These are phyloP conservation scores for Torymus auratus DNA, from an alignment of 2,888 invertebrate species.

Conservation along the genomic window DNA sequence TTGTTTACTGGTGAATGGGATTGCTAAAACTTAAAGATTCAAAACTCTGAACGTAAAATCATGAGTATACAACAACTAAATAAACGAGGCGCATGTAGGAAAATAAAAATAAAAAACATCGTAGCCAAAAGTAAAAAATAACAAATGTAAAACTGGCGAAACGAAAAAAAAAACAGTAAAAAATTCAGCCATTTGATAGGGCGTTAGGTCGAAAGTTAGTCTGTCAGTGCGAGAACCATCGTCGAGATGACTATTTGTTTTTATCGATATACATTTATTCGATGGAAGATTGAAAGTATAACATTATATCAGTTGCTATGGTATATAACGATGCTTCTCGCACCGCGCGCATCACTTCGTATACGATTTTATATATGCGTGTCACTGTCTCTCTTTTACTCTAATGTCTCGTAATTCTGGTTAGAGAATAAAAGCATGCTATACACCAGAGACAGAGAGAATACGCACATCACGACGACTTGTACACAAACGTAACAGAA, in stretches of 20 bases:
- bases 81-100: neutral
- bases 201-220: constrained; percentile 29
- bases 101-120: constrained; percentile 15
- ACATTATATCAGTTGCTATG: neutral
- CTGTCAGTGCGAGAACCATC: constrained; percentile 32
- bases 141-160: constrained; percentile 27
- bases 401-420: constrained; percentile 43
- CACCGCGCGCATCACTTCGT: neutral
- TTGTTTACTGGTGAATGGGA: too few relatives aligned
- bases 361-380: constrained; percentile 24
- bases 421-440: constrained; percentile 70
- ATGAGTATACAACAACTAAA: too few relatives aligned
- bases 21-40: too few relatives aligned
- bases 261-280: neutral
- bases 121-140: constrained; percentile 16
- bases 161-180: constrained; percentile 18
- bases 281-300: neutral
- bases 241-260: constrained; percentile 16
- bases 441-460: constrained; percentile 65
- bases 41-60: too few relatives aligned
- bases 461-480: constrained; percentile 68
- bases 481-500: constrained; percentile 65
- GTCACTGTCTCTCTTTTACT: constrained; percentile 33
- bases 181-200: constrained; percentile 29
- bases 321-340: constrained; percentile 15